Conservation (phyloP, 1,140 invertebrate species). For the Melitaea cinxia region DNA sequence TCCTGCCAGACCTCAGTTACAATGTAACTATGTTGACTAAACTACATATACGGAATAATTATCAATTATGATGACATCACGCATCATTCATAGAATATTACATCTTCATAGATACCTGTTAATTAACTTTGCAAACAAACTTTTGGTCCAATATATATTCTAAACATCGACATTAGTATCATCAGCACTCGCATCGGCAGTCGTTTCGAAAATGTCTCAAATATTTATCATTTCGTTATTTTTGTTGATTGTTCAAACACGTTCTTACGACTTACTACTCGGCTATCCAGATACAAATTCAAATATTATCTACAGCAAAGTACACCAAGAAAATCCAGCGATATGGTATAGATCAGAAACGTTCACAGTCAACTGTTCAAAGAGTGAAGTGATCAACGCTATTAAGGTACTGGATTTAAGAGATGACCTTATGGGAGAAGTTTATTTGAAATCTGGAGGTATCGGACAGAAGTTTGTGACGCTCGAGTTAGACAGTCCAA, state of each 20-base stretch:
- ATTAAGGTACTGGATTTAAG: constrained; percentile 64
- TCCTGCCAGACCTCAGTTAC: too few species aligned
- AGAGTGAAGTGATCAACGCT: constrained; percentile 63
- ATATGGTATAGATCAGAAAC: constrained; percentile 65
- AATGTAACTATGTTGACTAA: not conserved
- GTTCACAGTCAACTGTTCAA: constrained; percentile 65
- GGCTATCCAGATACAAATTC: constrained; percentile 61
- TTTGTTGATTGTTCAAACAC: constrained; percentile 12
- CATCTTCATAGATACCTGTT: constrained; percentile 10
- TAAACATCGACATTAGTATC: not conserved
- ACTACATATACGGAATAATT: constrained; percentile 9
- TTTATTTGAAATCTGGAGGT: constrained; percentile 59
- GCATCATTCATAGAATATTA: constrained; percentile 24
- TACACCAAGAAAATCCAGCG: constrained; percentile 67
- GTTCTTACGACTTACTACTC: constrained; percentile 49
- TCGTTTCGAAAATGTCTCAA: constrained; percentile 26
- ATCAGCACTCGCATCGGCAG: not conserved
- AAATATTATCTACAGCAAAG: constrained; percentile 63
- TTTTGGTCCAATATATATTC: not conserved
- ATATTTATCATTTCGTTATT: constrained; percentile 23
- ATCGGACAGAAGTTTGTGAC: constrained; percentile 63
- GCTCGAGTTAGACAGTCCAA: constrained; percentile 64
- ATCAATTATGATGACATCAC: too few species aligned
- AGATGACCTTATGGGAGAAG: constrained; percentile 65
- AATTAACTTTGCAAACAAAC: constrained; percentile 3